Evolutionary conservation across 2,888 invertebrate genomes (phyloP).

Genomic region (Caenorhabditis sp.): DNA sequence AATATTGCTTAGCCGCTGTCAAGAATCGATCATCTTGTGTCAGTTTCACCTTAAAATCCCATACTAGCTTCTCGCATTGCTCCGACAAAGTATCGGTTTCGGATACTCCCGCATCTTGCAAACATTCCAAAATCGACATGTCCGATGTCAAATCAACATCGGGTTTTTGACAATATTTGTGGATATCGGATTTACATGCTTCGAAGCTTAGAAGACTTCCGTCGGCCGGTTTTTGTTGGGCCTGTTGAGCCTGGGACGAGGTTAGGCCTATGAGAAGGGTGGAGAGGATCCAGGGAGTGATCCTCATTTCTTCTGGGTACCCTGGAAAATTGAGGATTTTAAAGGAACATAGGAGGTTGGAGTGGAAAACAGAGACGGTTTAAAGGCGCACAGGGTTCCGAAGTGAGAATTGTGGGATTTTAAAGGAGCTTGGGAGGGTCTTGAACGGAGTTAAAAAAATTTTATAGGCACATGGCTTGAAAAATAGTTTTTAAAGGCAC

Average conservation of each 20-base stretch:
- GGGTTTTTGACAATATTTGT: slow-evolving; percentile 60
- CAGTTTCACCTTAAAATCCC: slow-evolving; percentile 74
- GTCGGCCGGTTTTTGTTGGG: not conserved
- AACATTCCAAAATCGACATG: slow-evolving; percentile 68
- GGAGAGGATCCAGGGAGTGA: not conserved
- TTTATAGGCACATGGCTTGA: too few relatives aligned
- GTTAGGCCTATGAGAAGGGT: not conserved
- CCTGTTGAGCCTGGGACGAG: not conserved
- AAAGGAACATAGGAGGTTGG: too few relatives aligned
- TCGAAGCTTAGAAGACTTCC: slow-evolving; percentile 45
- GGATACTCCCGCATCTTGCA: slow-evolving; percentile 77
- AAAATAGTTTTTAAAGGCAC: too few relatives aligned
- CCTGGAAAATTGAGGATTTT: not conserved
- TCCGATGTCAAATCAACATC: slow-evolving; percentile 58
- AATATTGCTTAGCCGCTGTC: slow-evolving; percentile 76
- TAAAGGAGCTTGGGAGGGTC: too few relatives aligned
- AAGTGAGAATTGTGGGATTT: too few relatives aligned
- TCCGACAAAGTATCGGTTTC: slow-evolving; percentile 57
- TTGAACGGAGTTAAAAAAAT: too few relatives aligned
- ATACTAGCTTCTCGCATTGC: slow-evolving; percentile 65
- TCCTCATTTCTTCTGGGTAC: not conserved
- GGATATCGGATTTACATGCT: slow-evolving; percentile 63
- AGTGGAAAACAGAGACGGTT: too few relatives aligned
- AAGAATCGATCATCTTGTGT: slow-evolving; percentile 78
- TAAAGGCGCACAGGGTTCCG: too few relatives aligned